Conservation (phyloP, 2,113 vertebrate species). For the Heliornis fulica region DNA sequence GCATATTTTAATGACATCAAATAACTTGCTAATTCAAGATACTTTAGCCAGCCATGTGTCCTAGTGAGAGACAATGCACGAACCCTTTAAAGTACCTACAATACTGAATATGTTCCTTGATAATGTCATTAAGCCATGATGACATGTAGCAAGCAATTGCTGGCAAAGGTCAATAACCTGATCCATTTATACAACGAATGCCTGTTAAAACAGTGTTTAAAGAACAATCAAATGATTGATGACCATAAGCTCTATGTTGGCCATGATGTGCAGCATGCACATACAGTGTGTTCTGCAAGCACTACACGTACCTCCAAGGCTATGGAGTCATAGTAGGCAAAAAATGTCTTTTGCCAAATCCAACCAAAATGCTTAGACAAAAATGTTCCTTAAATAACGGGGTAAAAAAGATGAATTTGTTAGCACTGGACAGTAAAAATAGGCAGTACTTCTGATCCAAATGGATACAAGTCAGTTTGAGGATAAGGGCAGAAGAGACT, state of each 20-base stretch:
- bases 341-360: not conserved
- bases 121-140: conserved; percentile 65
- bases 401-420: not conserved
- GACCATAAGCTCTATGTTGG: conserved; percentile 41
- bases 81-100: conserved; percentile 45
- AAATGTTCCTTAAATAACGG: not conserved
- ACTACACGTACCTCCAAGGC: not conserved
- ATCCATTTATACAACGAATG: conserved; percentile 63
- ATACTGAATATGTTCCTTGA: conserved; percentile 59
- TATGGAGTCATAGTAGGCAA: not conserved
- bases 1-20: conserved; percentile 59
- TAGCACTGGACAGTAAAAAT: not conserved
- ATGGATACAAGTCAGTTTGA: not conserved
- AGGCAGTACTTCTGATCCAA: not conserved
- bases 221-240: conserved; percentile 57
- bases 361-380: not conserved
- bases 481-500: not conserved
- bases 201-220: conserved; percentile 64
- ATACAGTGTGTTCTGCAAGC: not conserved
- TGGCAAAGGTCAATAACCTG: conserved; percentile 68
- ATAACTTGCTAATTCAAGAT: conserved; percentile 56
- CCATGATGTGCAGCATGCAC: not conserved
- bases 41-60: conserved; percentile 27
- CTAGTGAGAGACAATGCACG: conserved; percentile 37
- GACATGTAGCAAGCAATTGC: conserved; percentile 65